phyloP scores from a whole-genome alignment of 2,797 vertebrate species.

The Saguinus oedipus region DNA sequence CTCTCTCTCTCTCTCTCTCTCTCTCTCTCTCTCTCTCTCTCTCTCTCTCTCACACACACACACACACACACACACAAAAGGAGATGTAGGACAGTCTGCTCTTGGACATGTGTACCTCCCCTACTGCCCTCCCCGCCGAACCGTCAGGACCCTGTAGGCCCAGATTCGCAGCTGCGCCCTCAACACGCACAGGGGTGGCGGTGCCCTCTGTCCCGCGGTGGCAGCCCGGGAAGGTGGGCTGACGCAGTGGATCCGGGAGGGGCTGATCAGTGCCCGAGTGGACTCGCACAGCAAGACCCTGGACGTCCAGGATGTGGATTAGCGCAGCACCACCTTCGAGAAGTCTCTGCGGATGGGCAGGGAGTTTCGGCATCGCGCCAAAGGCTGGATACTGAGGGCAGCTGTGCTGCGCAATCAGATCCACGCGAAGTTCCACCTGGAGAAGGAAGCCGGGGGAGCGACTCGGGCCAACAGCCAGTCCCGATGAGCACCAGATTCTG shows the following conservation, averaged over 20 bases:
- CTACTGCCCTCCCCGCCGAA: slow-evolving; percentile 75
- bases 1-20: no score
- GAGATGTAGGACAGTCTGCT: slow-evolving; percentile 92
- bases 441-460: slow-evolving; percentile 96
- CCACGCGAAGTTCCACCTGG: slow-evolving; percentile 96
- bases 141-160: slow-evolving; percentile 92
- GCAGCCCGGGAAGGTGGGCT: slow-evolving; percentile 96
- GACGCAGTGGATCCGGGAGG: slow-evolving; percentile 97
- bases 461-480: slow-evolving; percentile 99
- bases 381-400: slow-evolving; percentile 97
- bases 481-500: slow-evolving; percentile 99
- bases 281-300: slow-evolving; percentile 94
- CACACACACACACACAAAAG: no score
- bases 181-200: slow-evolving; percentile 98
- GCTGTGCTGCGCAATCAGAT: slow-evolving; percentile 98
- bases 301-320: slow-evolving; percentile 96
- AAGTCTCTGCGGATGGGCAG: slow-evolving; percentile 98
- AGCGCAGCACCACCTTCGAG: slow-evolving; percentile 98
- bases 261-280: slow-evolving; percentile 96
- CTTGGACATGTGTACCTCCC: slow-evolving; percentile 96
- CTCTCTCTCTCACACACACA: no score
- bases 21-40: no score
- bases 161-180: slow-evolving; percentile 97
- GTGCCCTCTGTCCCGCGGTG: slow-evolving; percentile 96
- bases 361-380: slow-evolving; percentile 96